Evolutionary conservation across 2,797 vertebrate genomes (phyloP), one percentile per base, ranked within the genome.

Genomic region (Psittacula derbiana): DNA sequence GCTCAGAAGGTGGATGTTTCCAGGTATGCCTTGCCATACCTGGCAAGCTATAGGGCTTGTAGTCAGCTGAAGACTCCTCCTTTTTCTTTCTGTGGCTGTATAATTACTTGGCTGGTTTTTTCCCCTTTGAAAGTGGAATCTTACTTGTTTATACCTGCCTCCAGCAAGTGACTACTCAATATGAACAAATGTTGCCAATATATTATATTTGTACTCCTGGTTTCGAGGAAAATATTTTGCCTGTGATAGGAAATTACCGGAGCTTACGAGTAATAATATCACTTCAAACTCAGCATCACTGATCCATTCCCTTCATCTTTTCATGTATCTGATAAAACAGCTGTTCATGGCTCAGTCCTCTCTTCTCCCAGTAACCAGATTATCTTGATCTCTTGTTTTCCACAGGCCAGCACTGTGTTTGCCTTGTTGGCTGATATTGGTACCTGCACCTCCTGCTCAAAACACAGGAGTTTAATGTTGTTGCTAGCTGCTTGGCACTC

Each of bases 391-490:
- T 0, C 40, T 92, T 1, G 1, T 47, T 86, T 70, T 73, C 46
- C 50, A 13, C 50, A 73, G 46, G 46, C 49, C 3, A 2, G 9
- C 7, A 25, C 67, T 67, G 47, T 15, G 7, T 82, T 79, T 13
- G 12, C 53, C 23, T 53, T 21, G 53, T 75, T 40, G 12, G 30
- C 7, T 55, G 62, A 5, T 44, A 5, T 0, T 20, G 40, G 19
- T 61, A 19, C 0, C 0, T 50, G 52, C 40, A 11, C 0, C 0
- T 0, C 57, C 49, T 71, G 49, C 36, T 43, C 69, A 21, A n/a
- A 65, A 20, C 25, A 14, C 4, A 1, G 17, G 82, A 40, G 38
- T 16, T 11, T 38, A 72, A 28, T 33, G 72, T 65, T 33, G 8
- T 49, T 85, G 33, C 27, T 31, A 18, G 3, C 33, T 76, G 50